Conservation (phyloP, 2,797 vertebrate genomes). For the Galago senegalensis region DNA sequence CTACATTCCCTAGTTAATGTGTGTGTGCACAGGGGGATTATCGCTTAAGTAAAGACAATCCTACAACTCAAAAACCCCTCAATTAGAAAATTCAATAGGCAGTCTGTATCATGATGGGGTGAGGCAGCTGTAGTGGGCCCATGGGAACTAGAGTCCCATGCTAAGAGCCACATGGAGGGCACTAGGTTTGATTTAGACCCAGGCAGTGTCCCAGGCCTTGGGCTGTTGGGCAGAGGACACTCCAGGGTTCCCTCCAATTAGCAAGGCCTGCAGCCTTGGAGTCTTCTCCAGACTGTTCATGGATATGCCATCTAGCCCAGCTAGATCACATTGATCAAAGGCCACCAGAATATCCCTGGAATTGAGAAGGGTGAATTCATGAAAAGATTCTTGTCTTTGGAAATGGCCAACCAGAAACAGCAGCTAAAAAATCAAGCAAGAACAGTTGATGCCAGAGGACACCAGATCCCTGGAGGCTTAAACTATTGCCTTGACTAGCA, state of each 20-base stretch:
- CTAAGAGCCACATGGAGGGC: slow-evolving; percentile 39
- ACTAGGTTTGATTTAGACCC: background rate
- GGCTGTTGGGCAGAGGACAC: background rate
- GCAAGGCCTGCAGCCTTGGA: background rate
- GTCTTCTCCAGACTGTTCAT: slow-evolving; percentile 87
- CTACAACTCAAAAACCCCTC: background rate
- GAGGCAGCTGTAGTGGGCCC: background rate
- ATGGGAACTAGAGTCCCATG: background rate
- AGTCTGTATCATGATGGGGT: background rate
- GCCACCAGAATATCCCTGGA: slow-evolving; percentile 85
- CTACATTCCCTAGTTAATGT: background rate
- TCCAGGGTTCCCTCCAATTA: background rate
- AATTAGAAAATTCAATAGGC: background rate
- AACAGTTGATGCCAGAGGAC: slow-evolving; percentile 93
- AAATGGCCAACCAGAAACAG: slow-evolving; percentile 94
- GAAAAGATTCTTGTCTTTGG: slow-evolving; percentile 93
- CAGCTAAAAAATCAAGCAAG: slow-evolving; percentile 92
- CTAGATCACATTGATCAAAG: slow-evolving; percentile 93
- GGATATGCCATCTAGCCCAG: slow-evolving; percentile 91
- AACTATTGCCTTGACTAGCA: slow-evolving; percentile 92
- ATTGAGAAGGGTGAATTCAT: slow-evolving; percentile 92
- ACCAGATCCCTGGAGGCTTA: slow-evolving; percentile 91
- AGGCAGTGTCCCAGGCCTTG: background rate
- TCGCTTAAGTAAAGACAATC: background rate
- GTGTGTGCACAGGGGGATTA: background rate